Conservation (phyloP, 2,888 invertebrate genomes). For the Dasysyrphus tricinctus region DNA sequence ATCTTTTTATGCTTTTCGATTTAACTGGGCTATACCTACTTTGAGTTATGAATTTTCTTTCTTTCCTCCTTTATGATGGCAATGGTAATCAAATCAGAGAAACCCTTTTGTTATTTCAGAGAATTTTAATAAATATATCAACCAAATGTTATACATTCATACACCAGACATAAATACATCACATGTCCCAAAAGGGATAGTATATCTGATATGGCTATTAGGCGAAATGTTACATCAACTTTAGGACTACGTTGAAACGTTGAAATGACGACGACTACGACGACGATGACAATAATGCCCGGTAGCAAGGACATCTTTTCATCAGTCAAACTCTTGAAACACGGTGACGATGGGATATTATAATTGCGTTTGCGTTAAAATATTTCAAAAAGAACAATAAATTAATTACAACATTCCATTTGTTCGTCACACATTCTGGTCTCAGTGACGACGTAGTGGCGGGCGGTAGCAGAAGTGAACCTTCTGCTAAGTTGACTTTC, state of each 20-base stretch:
- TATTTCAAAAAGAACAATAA: constrained; percentile 75
- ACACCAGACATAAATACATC: neutral
- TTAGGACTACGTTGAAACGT: neutral
- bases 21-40: neutral
- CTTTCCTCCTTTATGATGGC: constrained; percentile 14
- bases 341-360: constrained; percentile 25
- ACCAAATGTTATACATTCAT: constrained; percentile 4
- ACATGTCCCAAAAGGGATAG: constrained; percentile 65
- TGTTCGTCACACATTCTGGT: constrained; percentile 72
- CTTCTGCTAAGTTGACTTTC: constrained; percentile 31
- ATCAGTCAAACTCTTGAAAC: constrained; percentile 36
- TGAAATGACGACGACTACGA: neutral
- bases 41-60: constrained; percentile 56
- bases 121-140: constrained; percentile 64
- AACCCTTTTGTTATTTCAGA: constrained; percentile 62
- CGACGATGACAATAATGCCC: neutral
- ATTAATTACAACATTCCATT: constrained; percentile 76
- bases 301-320: constrained; percentile 55
- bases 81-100: constrained; percentile 73
- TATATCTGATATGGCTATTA: constrained; percentile 54
- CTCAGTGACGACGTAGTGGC: constrained; percentile 4
- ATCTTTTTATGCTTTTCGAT: constrained; percentile 44
- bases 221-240: constrained; percentile 22
- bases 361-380: constrained; percentile 73
- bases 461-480: neutral